Evolutionary conservation across 2,797 vertebrate species (phyloP).

Genomic region (Esox lucius): DNA sequence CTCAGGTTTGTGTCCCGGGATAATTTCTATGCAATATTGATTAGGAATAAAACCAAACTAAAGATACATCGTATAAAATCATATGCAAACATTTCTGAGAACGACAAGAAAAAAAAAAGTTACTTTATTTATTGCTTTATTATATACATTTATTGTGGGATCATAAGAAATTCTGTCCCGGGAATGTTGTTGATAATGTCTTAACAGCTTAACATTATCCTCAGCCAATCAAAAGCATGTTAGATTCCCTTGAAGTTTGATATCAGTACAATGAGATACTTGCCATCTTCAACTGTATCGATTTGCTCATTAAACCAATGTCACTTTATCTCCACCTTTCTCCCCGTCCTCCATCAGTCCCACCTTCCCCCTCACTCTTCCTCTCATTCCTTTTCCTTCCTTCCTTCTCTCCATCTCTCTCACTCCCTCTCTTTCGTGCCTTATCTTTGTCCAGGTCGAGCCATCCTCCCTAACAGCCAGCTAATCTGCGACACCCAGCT

Average conservation of each 20-base stretch:
- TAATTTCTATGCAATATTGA: too few relatives aligned
- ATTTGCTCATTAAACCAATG: conserved; percentile 21
- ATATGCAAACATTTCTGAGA: too few relatives aligned
- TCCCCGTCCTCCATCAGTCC: not conserved
- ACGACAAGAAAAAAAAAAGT: too few relatives aligned
- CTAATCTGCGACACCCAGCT: conserved; percentile 39
- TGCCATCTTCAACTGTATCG: conserved; percentile 25
- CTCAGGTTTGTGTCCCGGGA: too few relatives aligned
- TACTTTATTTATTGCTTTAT: too few relatives aligned
- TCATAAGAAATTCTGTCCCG: too few relatives aligned
- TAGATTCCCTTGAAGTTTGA: not conserved
- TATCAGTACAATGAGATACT: conserved; percentile 8
- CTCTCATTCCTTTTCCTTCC: not conserved
- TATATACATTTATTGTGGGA: too few relatives aligned
- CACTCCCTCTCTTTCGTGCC: not conserved
- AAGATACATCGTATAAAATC: too few relatives aligned
- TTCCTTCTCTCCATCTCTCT: not conserved
- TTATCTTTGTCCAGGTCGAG: conserved; percentile 24
- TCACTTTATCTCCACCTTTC: not conserved
- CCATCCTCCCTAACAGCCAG: conserved; percentile 40
- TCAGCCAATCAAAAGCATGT: not conserved
- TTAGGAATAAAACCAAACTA: too few relatives aligned
- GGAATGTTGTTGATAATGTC: not conserved
- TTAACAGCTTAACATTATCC: not conserved
- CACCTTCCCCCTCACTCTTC: not conserved